Evolutionary conservation across 2,113 vertebrate genomes (phyloP), one percentile per base, ranked within the genome.

Genomic region (Pelodiscus sinensis): DNA sequence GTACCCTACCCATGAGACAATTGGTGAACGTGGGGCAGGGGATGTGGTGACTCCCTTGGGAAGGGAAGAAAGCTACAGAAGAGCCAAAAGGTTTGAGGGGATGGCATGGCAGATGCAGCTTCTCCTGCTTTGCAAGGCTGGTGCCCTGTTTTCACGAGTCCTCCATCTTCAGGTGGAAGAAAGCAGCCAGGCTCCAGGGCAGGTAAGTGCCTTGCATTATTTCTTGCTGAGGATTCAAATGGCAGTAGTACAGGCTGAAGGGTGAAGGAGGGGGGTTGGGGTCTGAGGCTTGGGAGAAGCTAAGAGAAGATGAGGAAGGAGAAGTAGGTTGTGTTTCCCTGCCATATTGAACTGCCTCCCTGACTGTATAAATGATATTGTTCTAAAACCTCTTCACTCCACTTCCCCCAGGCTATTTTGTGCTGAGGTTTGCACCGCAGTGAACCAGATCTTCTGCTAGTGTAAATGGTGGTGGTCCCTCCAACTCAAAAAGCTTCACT

Each of bases 151-250:
- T 25, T 27, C 29, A 2, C 50, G 10, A 71, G 68, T 60, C 79
- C 81, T 90, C n/a, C 79, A 84, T 58, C 68, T 79, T 79, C 2
- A 0, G 5, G 11, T 65, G 84, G 44, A 85, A 65, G 94, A 79
- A 88, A 84, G 79, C 92, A 81, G 50, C 62, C 38, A 27, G 75
- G 22, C 57, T 27, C 2, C 1, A 62, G 68, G 1, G 0, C 86
- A 96, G 97, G 97, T 97, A 95, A 94, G 87, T 81, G 65, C n/a
- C 77, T 82, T 57, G 3, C 29, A 9, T 18, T 58, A 0, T 0
- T 35, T 90, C n/a, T 13, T 1, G 13, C 52, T 21, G n/a, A 24
- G 25, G n/a, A 51, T 58, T 50, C 22, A 0, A 0, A 35, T 44
- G 31, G 83, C 55, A 16, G 87, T 79, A 0, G 0, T 57, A 44